phyloP scores from a whole-genome alignment of 2,113 vertebrate genomes.

The Excalfactoria chinensis region DNA sequence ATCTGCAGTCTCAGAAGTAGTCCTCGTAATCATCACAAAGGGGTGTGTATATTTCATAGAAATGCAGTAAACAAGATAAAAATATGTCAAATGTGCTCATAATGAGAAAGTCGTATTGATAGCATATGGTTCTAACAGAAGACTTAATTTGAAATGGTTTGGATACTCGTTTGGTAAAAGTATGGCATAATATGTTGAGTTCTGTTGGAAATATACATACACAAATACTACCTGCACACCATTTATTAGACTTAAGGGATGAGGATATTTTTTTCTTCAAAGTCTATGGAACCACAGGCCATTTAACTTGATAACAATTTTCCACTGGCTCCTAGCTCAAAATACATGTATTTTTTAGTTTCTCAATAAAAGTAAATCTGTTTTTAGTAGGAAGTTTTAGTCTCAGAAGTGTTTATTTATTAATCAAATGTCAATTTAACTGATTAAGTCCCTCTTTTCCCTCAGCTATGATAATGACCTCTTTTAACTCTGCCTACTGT shows the following conservation, averaged over 20 bases:
- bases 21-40: neutral
- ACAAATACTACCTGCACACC: neutral
- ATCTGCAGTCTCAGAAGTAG: neutral
- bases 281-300: neutral
- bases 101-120: neutral
- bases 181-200: neutral
- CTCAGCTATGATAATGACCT: neutral
- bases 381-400: neutral
- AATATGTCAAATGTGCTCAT: neutral
- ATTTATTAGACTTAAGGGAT: neutral
- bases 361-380: neutral
- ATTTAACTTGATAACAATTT: neutral
- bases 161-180: neutral
- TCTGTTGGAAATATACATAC: neutral
- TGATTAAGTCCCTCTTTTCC: neutral
- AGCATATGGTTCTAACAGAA: neutral
- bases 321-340: neutral
- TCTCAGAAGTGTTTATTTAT: neutral
- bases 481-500: neutral
- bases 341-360: neutral
- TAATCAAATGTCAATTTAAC: neutral
- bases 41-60: neutral
- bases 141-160: slow-evolving; percentile 30
- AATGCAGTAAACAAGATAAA: neutral
- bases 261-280: neutral